A percentile compares a stretch with the other conserved stretches of the same genome.
Evolutionary conservation across 2,113 vertebrate genomes (phyloP).

Genomic region (Vombatus ursinus): DNA sequence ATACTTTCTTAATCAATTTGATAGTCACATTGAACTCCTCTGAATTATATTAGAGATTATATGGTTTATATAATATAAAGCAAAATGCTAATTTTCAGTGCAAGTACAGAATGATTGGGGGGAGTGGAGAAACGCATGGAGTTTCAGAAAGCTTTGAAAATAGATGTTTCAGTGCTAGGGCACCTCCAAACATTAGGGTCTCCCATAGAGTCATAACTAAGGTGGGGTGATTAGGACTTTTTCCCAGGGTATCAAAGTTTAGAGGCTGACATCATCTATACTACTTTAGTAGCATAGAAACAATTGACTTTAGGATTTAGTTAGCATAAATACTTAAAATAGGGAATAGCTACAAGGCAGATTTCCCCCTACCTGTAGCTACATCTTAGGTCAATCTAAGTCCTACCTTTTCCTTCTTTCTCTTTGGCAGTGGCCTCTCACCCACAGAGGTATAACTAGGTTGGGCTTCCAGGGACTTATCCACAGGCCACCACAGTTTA

Average conservation of each 20-base stretch:
- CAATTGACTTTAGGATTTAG: neutral
- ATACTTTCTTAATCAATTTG: neutral
- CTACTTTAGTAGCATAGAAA: neutral
- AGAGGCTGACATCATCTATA: neutral
- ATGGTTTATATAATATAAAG: conserved; percentile 43
- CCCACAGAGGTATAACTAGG: neutral
- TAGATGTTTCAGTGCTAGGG: neutral
- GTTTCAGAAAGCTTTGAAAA: neutral
- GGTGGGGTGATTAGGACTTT: neutral
- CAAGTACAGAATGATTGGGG: neutral
- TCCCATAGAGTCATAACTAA: neutral
- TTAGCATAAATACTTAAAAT: neutral
- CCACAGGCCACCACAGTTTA: neutral
- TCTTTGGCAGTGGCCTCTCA: neutral
- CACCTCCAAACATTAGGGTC: neutral
- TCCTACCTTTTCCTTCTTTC: neutral
- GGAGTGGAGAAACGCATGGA: neutral
- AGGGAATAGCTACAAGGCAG: neutral
- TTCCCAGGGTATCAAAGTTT: neutral
- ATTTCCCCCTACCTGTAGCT: neutral
- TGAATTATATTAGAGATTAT: neutral
- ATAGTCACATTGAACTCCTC: neutral
- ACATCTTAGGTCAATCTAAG: neutral
- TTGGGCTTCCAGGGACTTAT: neutral
- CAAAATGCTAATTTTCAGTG: conserved; percentile 32